Percentiles rank a stretch among this genome's conserved stretches.
These are phyloP conservation scores for Camponotus floridanus DNA, from an alignment of 1,140 invertebrate genomes.

Conservation along the genomic window DNA sequence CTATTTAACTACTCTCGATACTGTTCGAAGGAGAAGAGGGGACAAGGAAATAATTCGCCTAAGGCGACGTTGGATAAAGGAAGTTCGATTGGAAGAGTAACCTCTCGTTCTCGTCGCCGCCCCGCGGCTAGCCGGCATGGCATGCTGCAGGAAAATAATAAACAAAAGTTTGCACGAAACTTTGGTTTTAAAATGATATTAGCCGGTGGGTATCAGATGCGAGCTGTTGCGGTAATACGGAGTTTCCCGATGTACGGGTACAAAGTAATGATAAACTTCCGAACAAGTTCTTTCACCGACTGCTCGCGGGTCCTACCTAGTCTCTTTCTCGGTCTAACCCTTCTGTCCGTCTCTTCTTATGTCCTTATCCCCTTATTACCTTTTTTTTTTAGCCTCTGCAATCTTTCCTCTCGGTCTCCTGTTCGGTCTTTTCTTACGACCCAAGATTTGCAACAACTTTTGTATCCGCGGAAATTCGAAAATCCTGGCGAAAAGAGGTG, in stretches of 20 bases:
- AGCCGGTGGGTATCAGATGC: constrained; percentile 67
- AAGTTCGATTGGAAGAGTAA: constrained; percentile 73
- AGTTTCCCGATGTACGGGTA: constrained; percentile 72
- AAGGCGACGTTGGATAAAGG: constrained; percentile 58
- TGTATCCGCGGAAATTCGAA: constrained; percentile 12
- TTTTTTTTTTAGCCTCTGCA: background rate
- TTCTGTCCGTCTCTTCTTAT: constrained; percentile 5
- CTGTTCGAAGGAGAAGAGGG: constrained; percentile 26
- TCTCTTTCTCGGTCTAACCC: constrained; percentile 24
- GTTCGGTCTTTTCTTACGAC: background rate
- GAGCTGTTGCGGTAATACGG: constrained; percentile 51
- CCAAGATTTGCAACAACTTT: constrained; percentile 31
- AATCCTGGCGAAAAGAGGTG: background rate
- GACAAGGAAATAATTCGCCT: constrained; percentile 50
- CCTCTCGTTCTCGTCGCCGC: constrained; percentile 33
- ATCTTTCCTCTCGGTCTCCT: background rate
- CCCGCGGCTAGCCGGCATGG: constrained; percentile 4
- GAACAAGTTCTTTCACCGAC: constrained; percentile 75
- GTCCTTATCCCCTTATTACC: constrained; percentile 4
- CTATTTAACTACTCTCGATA: constrained; percentile 49
- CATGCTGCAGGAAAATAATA: constrained; percentile 78
- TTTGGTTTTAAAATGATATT: constrained; percentile 85
- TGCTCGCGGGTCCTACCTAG: constrained; percentile 54
- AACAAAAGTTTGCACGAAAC: constrained; percentile 80
- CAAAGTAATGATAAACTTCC: constrained; percentile 82